These are phyloP conservation scores for Sylvietta virens DNA, from an alignment of 2,113 vertebrate species.

Conservation along the genomic window DNA sequence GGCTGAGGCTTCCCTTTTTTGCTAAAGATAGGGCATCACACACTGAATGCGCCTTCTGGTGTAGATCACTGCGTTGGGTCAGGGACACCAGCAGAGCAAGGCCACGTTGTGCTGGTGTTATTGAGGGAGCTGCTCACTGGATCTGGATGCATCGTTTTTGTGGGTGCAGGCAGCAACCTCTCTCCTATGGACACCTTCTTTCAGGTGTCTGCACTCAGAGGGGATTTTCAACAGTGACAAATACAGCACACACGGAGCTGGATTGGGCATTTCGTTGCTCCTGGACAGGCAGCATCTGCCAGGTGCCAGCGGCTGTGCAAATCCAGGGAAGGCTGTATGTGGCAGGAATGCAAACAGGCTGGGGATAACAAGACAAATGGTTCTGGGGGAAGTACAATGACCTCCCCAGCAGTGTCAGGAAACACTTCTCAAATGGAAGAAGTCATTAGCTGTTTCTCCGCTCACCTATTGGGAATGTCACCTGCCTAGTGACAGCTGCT, in stretches of 20 bases:
- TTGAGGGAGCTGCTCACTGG: background rate
- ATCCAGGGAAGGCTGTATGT: background rate
- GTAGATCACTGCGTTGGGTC: fast-evolving
- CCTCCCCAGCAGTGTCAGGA: background rate
- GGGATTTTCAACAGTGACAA: background rate
- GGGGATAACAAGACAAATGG: background rate
- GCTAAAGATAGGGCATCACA: background rate
- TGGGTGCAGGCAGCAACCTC: background rate
- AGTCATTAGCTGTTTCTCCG: background rate
- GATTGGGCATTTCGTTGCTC: background rate
- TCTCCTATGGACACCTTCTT: background rate
- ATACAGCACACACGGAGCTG: fast-evolving
- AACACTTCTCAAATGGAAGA: conserved; percentile 20
- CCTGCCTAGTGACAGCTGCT: background rate
- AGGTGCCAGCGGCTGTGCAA: background rate
- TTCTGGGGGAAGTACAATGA: background rate
- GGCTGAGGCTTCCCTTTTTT: background rate
- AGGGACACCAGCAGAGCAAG: background rate
- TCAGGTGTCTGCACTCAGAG: background rate
- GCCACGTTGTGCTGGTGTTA: background rate
- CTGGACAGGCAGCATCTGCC: background rate
- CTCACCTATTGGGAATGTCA: background rate
- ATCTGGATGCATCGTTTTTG: background rate
- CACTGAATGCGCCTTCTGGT: background rate
- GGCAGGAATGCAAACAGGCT: background rate